Base-by-base conservation (phyloP, 2,888 invertebrate species). In the Pollenia angustigena region DNA sequence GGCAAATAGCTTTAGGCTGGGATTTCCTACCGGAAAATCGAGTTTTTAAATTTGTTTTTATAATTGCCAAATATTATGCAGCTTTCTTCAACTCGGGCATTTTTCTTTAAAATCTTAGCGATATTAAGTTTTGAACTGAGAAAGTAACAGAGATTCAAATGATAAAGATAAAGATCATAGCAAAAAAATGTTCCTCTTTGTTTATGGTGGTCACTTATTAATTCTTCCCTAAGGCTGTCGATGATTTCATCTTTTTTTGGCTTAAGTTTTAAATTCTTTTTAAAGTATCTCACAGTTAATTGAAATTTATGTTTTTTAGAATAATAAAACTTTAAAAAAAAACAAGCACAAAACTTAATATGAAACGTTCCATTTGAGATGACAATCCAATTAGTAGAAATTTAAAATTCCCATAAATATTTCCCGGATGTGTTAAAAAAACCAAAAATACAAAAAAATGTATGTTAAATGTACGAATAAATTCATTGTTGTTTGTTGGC, bases 381-480 rank as follows among this genome's bases (percentile, higher is more conserved):
- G 91, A 91, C 91, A 91, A 90, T 89, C 92, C 91, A 92, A 92
- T 92, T 92, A 92, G 91, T 91, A 92, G 85, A 90, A 89, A 89
- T 89, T 89, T 89, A 87, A 88, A 82, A 87, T 88, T 84, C 89
- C 82, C 86, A 90, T 85, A 88, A 89, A 88, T 89, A 87, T 86
- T 84, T 88, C 62, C 88, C 89, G 89, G 88, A 88, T 89, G 88
- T 88, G 76, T 50, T 12, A 50, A 74, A 76, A 81, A 23, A 54
- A 18, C 42, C 50, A 60, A 40, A 60, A 12, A 71, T n/a, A 23
- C 7, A n/a, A 11, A 40, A 32, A 40, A 46, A 12, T 16, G 14
- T 12, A 32, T 32, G 44, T 16, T 23, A 23, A 46, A 12, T 48
- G 23, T 52, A 62, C 40, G 60, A 40, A 81, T 18, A 54, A 75